phyloP scores from a whole-genome alignment of 2,113 vertebrate species.

The Microtus richardsoni region DNA sequence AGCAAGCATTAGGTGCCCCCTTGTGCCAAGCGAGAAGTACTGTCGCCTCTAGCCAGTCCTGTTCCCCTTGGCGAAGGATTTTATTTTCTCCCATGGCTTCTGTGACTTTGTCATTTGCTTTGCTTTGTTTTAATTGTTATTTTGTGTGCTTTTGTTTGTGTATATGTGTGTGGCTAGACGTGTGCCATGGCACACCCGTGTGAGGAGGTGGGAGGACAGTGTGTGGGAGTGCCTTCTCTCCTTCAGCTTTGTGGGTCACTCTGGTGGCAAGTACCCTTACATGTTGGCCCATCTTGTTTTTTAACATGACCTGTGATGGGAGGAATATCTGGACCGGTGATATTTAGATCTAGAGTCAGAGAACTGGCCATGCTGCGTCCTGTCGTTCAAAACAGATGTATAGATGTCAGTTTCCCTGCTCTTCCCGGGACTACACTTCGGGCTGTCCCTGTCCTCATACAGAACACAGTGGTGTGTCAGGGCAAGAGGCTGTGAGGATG shows the following conservation, averaged over 20 bases:
- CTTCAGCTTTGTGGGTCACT: not conserved
- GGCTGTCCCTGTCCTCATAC: not conserved
- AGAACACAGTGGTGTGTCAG: not conserved
- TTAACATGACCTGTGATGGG: not conserved
- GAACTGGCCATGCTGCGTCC: not conserved
- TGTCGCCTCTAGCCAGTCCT: not conserved
- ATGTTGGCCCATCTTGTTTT: not conserved
- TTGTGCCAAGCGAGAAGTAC: conserved; percentile 55
- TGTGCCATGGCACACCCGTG: not conserved
- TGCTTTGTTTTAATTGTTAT: not conserved
- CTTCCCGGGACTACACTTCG: too few species aligned
- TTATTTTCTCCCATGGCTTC: conserved; percentile 18
- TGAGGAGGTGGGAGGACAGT: not conserved
- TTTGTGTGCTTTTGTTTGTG: not conserved
- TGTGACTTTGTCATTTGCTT: conserved; percentile 35
- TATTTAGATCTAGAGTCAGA: conserved; percentile 10
- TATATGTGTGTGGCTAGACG: not conserved
- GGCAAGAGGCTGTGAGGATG: not conserved
- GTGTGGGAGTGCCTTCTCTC: too few species aligned
- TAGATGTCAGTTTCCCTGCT: not conserved
- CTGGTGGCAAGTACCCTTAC: not conserved
- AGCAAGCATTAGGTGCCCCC: conserved; percentile 69
- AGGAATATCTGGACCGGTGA: not conserved
- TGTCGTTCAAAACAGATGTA: conserved; percentile 22
- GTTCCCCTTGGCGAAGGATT: conserved; percentile 30